Conservation (phyloP, 2,113 vertebrate species). For the Opisthocomus hoazin region DNA sequence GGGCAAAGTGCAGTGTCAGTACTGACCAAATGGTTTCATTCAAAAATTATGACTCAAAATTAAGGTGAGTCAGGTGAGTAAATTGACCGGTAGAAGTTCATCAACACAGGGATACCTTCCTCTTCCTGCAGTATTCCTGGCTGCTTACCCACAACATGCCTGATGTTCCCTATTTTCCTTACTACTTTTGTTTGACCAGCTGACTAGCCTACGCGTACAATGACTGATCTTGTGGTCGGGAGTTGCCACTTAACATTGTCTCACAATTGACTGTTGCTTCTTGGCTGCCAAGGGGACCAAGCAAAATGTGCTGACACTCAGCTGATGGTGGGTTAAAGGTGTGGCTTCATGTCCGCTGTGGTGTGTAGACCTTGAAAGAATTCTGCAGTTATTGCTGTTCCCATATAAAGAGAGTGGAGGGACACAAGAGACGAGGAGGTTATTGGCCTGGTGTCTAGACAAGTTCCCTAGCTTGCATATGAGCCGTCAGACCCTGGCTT, state of each 20-base stretch:
- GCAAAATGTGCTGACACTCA: background rate
- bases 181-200: background rate
- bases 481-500: background rate
- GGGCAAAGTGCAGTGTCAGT: background rate
- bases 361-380: background rate
- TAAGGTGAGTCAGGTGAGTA: background rate
- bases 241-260: background rate
- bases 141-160: background rate
- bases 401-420: background rate
- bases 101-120: background rate
- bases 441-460: background rate
- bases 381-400: background rate
- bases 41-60: background rate
- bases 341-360: background rate
- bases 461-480: background rate
- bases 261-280: background rate
- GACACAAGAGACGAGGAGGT: background rate
- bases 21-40: background rate
- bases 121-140: background rate
- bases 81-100: background rate
- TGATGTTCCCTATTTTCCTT: background rate
- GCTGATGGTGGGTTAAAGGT: background rate
- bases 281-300: background rate
- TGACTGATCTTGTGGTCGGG: background rate
- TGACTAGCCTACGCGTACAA: fast-evolving